Evolutionary conservation across 2,113 vertebrate species (phyloP).

Genomic region (Catharus minimus): DNA sequence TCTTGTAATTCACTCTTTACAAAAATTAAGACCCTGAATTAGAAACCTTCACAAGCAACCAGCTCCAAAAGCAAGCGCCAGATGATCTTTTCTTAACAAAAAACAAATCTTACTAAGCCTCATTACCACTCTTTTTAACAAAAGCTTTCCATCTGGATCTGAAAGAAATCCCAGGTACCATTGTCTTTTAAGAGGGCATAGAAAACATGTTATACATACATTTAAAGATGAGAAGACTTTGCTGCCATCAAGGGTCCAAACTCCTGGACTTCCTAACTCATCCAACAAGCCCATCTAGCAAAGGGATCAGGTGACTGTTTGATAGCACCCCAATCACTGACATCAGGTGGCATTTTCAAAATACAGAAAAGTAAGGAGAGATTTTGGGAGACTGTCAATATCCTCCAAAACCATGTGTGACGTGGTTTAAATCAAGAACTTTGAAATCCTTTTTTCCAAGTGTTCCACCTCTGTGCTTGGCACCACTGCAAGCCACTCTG

Average conservation of each 20-base stretch:
- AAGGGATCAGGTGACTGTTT: neutral
- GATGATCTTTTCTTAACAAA: conserved; percentile 73
- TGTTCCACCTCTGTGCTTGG: neutral
- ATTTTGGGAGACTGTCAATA: neutral
- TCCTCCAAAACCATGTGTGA: neutral
- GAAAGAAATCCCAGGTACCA: conserved; percentile 52
- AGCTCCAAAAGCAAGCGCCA: conserved; percentile 78
- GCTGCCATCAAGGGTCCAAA: conserved; percentile 30
- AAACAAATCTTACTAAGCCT: conserved; percentile 71
- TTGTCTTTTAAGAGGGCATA: conserved; percentile 56
- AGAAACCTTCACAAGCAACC: conserved; percentile 84
- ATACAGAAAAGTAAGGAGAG: neutral
- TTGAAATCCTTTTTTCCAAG: neutral
- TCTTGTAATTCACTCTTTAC: conserved; percentile 91
- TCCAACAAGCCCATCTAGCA: neutral
- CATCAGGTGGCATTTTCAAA: neutral
- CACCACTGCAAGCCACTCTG: neutral
- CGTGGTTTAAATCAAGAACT: neutral
- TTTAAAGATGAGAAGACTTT: conserved; percentile 10
- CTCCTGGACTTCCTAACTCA: neutral
- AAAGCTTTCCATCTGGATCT: conserved; percentile 63
- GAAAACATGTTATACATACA: neutral
- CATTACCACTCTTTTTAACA: conserved; percentile 64
- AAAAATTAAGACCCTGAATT: conserved; percentile 89
- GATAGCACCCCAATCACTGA: neutral